Evolutionary conservation across 2,888 invertebrate species (phyloP).

Genomic region (Microctonus brassicae): DNA sequence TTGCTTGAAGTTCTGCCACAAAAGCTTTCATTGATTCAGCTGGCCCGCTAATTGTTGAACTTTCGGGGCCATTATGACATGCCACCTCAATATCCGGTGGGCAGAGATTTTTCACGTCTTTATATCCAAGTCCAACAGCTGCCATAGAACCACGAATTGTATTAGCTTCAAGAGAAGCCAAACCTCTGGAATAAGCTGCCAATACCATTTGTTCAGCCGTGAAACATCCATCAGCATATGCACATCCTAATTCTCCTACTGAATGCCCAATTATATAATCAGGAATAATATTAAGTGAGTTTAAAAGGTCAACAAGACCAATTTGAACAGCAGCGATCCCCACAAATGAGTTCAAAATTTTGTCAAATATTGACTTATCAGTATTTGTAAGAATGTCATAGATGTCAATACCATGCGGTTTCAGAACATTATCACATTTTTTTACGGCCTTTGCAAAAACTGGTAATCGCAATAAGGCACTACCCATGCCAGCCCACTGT

Average conservation of each 20-base stretch:
- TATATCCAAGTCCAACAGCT: conserved; percentile 80
- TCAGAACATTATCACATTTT: conserved; percentile 73
- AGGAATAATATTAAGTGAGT: conserved; percentile 75
- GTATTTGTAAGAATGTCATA: conserved; percentile 74
- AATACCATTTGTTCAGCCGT: conserved; percentile 69
- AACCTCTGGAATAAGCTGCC: conserved; percentile 59
- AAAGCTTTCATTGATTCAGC: conserved; percentile 77
- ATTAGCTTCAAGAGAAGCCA: conserved; percentile 58
- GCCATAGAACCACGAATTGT: conserved; percentile 87
- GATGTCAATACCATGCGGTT: conserved; percentile 76
- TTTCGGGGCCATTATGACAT: conserved; percentile 89
- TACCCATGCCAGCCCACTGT: conserved; percentile 89
- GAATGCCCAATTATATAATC: conserved; percentile 90
- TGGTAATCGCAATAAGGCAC: conserved; percentile 77
- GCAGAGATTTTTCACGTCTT: conserved; percentile 75
- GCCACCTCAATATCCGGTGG: conserved; percentile 86
- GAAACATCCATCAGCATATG: conserved; percentile 83
- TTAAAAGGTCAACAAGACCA: conserved; percentile 77
- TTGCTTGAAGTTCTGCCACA: conserved; percentile 76
- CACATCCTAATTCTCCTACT: conserved; percentile 94
- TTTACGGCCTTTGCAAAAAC: conserved; percentile 77
- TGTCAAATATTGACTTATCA: conserved; percentile 75
- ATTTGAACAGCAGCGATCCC: conserved; percentile 81
- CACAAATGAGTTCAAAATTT: conserved; percentile 79
- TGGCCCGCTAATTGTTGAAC: conserved; percentile 92